A percentile compares a stretch with the other conserved stretches of the same genome.
phyloP scores from a whole-genome alignment of 1,140 invertebrate genomes.

The Adelges cooleyi region DNA sequence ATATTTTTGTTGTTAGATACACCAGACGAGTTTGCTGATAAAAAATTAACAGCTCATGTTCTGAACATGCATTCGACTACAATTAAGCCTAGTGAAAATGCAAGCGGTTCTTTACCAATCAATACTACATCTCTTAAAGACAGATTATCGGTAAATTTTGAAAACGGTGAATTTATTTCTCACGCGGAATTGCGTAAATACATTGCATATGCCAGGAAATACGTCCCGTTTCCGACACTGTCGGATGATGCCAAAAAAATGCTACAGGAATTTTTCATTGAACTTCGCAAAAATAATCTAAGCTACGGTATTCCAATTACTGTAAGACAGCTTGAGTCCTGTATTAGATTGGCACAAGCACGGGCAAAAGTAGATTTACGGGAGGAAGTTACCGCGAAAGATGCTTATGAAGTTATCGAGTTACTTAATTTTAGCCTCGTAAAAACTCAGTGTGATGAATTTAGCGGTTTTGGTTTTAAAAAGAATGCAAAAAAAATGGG shows the following conservation, averaged over 20 bases:
- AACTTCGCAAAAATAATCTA: conserved; percentile 58
- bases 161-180: conserved; percentile 59
- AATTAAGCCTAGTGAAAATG: not conserved
- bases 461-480: conserved; percentile 53
- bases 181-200: conserved; percentile 71
- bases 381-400: conserved; percentile 59
- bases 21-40: conserved; percentile 52
- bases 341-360: conserved; percentile 76
- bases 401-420: conserved; percentile 78
- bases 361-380: conserved; percentile 73
- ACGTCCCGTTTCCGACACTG: conserved; percentile 65
- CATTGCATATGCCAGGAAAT: conserved; percentile 79
- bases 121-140: not conserved
- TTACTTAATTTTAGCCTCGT: conserved; percentile 70
- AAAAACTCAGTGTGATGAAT: conserved; percentile 60
- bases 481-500: conserved; percentile 56
- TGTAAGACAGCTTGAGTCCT: conserved; percentile 71
- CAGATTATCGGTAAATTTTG: conserved; percentile 34
- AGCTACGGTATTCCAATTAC: conserved; percentile 59
- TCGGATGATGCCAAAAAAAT: conserved; percentile 53
- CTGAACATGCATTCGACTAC: not conserved
- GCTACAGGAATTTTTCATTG: conserved; percentile 71
- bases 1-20: conserved; percentile 83
- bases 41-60: conserved; percentile 6
- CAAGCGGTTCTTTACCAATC: not conserved